A percentile compares a stretch with the other conserved stretches of the same genome.
phyloP scores from a whole-genome alignment of 2,113 vertebrate species.

The Gnathonemus longibarbis region DNA sequence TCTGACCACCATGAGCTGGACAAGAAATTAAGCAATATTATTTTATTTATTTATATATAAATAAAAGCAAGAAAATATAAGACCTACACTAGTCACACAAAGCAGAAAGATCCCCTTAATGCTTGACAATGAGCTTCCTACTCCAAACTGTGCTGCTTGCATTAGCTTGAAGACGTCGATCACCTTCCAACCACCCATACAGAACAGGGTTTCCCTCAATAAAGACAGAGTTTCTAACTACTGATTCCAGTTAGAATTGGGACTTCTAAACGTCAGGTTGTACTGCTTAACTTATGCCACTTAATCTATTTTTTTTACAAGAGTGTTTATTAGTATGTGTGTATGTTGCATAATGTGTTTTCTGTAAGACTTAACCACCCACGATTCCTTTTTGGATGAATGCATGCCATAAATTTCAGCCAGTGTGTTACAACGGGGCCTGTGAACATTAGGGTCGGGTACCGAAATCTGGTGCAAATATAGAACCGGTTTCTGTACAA shows the following conservation, averaged over 20 bases:
- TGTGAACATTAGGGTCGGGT: not conserved
- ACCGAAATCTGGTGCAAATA: not conserved
- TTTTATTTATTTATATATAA: not conserved
- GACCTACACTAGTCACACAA: not conserved
- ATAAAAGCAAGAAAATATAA: not conserved
- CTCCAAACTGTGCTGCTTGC: not conserved
- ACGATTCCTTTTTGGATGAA: not conserved
- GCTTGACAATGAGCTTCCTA: not conserved
- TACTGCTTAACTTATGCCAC: not conserved
- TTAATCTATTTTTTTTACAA: not conserved
- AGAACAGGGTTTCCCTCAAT: not conserved
- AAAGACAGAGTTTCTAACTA: not conserved
- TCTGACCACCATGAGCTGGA: slow-evolving; percentile 88
- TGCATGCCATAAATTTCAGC: not conserved
- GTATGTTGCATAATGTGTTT: not conserved
- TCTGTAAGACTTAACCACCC: not conserved
- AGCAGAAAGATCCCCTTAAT: not conserved
- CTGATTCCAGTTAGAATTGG: not conserved
- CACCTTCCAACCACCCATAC: not conserved
- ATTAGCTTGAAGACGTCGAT: not conserved
- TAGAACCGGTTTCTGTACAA: not conserved
- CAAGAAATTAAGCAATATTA: not conserved
- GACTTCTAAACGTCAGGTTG: not conserved
- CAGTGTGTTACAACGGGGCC: not conserved
- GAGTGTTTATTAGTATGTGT: not conserved